Conservation (phyloP, 2,113 vertebrate species). For the Hemiprocne comata region DNA sequence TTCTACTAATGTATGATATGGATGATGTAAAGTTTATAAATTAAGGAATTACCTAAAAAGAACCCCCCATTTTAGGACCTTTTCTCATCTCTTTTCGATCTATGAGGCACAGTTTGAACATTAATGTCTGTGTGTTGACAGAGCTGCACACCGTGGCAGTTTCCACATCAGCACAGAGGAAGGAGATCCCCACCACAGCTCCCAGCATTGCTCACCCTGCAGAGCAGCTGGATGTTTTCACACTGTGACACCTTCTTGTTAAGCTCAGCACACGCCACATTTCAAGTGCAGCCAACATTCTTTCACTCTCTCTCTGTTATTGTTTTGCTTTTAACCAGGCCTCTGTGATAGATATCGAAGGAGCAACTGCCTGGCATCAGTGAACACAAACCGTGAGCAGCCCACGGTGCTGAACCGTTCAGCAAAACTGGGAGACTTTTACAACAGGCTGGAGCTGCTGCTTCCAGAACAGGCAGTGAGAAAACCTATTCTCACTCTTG, state of each 20-base stretch:
- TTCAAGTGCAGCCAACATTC: neutral
- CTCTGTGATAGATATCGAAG: rapidly evolving
- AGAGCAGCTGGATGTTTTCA: neutral
- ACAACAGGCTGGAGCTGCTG: neutral
- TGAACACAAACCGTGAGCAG: neutral
- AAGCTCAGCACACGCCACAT: neutral
- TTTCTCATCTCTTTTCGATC: neutral
- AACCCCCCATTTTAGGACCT: neutral
- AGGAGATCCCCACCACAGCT: rapidly evolving
- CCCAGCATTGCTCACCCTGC: neutral
- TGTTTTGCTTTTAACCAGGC: neutral
- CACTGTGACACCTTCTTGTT: rapidly evolving
- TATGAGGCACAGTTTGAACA: neutral
- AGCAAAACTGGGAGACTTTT: neutral
- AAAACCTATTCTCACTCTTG: neutral
- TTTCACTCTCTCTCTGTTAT: neutral
- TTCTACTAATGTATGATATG: neutral
- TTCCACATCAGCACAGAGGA: neutral
- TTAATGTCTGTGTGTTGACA: neutral
- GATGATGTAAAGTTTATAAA: neutral
- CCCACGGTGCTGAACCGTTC: neutral
- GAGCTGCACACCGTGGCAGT: neutral
- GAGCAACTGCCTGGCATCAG: neutral
- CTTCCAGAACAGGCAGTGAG: neutral
- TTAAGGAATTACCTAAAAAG: neutral